Conservation (phyloP, 2,797 vertebrate species). For the Mormyrops boulengeri region DNA sequence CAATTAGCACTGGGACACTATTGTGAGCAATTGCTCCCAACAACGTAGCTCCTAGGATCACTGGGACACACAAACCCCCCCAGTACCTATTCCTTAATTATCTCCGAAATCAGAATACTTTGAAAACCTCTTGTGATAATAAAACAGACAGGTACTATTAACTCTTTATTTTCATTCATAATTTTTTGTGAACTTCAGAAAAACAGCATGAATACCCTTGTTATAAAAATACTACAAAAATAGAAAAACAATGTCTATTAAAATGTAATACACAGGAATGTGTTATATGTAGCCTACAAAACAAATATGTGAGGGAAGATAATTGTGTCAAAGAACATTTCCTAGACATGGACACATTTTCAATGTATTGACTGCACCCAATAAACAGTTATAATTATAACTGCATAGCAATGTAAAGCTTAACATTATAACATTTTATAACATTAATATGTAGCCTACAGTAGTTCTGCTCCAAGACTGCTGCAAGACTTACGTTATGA, state of each 20-base stretch:
- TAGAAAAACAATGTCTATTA: not conserved
- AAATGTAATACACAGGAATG: not conserved
- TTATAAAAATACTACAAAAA: not conserved
- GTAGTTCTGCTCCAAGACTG: no score
- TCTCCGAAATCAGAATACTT: not conserved
- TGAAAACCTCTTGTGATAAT: not conserved
- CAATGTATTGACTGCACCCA: no score
- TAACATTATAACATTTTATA: no score
- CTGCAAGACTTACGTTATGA: no score
- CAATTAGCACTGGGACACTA: not conserved
- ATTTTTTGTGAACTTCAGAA: not conserved
- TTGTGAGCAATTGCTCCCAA: not conserved
- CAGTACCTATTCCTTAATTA: not conserved
- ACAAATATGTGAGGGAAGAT: no score
- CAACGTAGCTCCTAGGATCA: not conserved
- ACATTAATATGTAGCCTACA: no score
- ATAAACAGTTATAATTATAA: no score
- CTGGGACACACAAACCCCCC: not conserved
- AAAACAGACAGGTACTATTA: not conserved
- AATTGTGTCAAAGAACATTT: no score
- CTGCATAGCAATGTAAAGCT: no score
- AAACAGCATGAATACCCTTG: not conserved
- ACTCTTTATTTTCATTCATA: not conserved
- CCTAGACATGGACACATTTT: no score
- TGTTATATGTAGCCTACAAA: not conserved